phyloP scores from a whole-genome alignment of 2,113 vertebrate species.

The Coreoperca whiteheadi region DNA sequence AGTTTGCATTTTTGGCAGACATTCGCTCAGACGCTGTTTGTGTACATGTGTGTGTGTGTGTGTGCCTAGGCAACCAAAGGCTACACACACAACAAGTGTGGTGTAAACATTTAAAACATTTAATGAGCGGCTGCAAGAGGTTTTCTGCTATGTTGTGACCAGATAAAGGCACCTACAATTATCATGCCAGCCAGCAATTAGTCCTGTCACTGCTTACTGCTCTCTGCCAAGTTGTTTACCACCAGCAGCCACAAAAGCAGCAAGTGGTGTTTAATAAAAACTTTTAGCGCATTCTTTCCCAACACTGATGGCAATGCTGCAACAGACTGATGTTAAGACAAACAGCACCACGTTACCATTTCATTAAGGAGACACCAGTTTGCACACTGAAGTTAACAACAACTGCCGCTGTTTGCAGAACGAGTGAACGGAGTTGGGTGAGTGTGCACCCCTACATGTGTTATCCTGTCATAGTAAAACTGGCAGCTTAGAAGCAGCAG shows the following conservation, averaged over 20 bases:
- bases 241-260: conserved; percentile 42
- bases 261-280: conserved; percentile 48
- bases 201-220: conserved; percentile 43
- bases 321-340: conserved; percentile 3
- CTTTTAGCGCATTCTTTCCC: conserved; percentile 29
- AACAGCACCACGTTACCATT: not conserved
- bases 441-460: not conserved
- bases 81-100: conserved; percentile 9
- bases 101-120: conserved; percentile 50
- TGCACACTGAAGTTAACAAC: not conserved
- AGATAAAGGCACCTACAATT: conserved; percentile 72
- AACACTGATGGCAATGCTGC: not conserved
- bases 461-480: not conserved
- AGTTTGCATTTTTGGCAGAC: conserved; percentile 55
- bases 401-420: not conserved
- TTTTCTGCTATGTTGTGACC: conserved; percentile 61
- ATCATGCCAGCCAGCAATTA: conserved; percentile 74
- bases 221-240: conserved; percentile 67
- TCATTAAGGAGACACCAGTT: not conserved
- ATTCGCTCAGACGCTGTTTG: conserved; percentile 19
- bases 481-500: not conserved
- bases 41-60: conserved; percentile 8
- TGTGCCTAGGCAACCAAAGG: conserved; percentile 15
- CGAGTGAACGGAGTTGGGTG: no score
- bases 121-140: conserved; percentile 55